Percentiles rank a stretch among this genome's conserved stretches.
These are phyloP conservation scores for Ornithoptera priamus DNA, from an alignment of 2,888 invertebrate species.

Conservation along the genomic window DNA sequence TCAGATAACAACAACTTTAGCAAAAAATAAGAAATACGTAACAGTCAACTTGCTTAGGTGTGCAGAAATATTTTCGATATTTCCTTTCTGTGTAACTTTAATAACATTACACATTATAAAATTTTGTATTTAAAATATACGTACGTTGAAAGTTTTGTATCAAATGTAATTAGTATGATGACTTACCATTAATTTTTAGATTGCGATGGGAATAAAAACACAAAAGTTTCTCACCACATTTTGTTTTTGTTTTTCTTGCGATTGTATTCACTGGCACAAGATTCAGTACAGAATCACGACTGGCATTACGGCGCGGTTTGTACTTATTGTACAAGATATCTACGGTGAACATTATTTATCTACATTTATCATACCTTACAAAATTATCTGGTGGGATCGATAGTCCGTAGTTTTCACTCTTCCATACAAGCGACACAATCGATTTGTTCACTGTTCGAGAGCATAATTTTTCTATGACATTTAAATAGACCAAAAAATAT, in stretches of 20 bases:
- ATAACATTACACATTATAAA: not conserved
- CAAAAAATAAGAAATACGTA: not conserved
- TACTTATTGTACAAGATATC: slow-evolving; percentile 17
- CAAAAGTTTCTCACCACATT: slow-evolving; percentile 33
- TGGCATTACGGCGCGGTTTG: slow-evolving; percentile 2
- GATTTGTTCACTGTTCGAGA: not conserved
- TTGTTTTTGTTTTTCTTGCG: slow-evolving; percentile 16
- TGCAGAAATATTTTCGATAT: not conserved
- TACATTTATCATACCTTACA: slow-evolving; percentile 19
- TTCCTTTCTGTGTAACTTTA: not conserved
- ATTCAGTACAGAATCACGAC: slow-evolving; percentile 23
- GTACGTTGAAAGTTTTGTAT: no score
- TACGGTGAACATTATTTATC: slow-evolving; percentile 20
- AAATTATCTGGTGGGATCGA: slow-evolving; percentile 25
- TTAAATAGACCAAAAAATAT: slow-evolving; percentile 2
- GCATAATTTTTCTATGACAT: not conserved
- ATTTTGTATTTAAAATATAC: not conserved
- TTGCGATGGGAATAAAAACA: slow-evolving; percentile 8
- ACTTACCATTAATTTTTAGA: not conserved
- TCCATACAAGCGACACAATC: not conserved
- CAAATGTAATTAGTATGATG: not conserved
- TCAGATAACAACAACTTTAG: not conserved
- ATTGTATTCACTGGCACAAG: slow-evolving; percentile 17
- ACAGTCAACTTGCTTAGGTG: not conserved
- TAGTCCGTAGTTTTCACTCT: slow-evolving; percentile 10